phyloP scores from a whole-genome alignment of 2,888 invertebrate genomes.

The Phasia obesa region DNA sequence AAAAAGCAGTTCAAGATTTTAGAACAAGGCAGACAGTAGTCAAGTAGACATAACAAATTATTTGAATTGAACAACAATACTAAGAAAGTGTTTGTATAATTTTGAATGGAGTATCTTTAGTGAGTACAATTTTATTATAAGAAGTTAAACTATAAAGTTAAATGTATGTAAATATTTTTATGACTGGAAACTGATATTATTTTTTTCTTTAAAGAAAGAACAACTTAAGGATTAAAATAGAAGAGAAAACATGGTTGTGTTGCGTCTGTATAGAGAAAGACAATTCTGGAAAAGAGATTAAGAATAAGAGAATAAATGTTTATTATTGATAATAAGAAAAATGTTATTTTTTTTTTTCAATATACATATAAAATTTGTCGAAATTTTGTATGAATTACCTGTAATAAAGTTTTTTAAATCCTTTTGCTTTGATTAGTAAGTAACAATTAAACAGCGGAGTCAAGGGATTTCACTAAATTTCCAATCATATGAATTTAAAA shows the following conservation, averaged over 20 bases:
- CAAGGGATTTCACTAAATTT: slow-evolving; percentile 44
- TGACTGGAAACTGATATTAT: slow-evolving; percentile 37
- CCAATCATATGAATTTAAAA: slow-evolving; percentile 47
- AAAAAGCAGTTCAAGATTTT: background rate
- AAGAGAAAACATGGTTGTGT: background rate
- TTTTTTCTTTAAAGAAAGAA: background rate
- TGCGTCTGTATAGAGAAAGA: background rate
- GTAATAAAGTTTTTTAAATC: background rate
- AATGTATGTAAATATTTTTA: slow-evolving; percentile 10
- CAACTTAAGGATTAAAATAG: background rate
- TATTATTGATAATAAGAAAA: background rate
- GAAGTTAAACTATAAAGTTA: background rate
- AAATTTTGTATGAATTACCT: slow-evolving; percentile 43
- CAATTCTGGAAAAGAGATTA: slow-evolving; percentile 50
- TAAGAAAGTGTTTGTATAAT: background rate
- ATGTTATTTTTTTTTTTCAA: background rate
- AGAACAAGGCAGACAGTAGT: slow-evolving; percentile 8
- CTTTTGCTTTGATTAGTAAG: slow-evolving; percentile 15
- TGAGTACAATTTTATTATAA: slow-evolving; percentile 31
- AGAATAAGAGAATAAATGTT: background rate
- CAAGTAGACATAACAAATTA: slow-evolving; percentile 23
- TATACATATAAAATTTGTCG: background rate
- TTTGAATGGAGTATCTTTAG: background rate
- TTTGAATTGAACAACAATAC: background rate
- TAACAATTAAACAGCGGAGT: slow-evolving; percentile 25